These are phyloP conservation scores for Julus scandinavius DNA, from an alignment of 2,888 invertebrate genomes.

Conservation along the genomic window DNA sequence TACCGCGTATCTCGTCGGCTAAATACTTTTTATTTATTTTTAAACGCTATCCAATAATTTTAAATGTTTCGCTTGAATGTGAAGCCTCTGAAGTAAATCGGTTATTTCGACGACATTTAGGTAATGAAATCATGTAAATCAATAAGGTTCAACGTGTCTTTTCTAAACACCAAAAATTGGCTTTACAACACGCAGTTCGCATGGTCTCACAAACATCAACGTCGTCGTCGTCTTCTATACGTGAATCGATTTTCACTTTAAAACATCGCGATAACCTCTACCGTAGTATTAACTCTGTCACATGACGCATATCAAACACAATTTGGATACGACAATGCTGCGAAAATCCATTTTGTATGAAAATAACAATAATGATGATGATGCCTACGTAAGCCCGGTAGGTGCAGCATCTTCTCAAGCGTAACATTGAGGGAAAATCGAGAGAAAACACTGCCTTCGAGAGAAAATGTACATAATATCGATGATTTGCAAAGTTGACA, in stretches of 20 bases:
- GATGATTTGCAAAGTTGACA: conserved; percentile 40
- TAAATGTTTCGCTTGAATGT: too few species aligned
- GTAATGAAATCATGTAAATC: conserved; percentile 34
- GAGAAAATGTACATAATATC: not conserved
- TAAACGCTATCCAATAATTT: too few species aligned
- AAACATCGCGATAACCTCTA: conserved; percentile 13
- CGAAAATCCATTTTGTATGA: conserved; percentile 22
- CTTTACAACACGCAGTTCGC: not conserved
- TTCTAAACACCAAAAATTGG: conserved; percentile 29
- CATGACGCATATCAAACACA: conserved; percentile 22
- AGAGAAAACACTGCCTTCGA: not conserved
- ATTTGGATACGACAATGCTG: conserved; percentile 39
- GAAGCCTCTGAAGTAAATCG: not conserved
- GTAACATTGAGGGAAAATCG: not conserved
- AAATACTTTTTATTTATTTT: too few species aligned
- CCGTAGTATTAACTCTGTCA: conserved; percentile 34
- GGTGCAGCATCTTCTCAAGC: not conserved
- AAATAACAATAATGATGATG: conserved; percentile 17
- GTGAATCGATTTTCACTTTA: conserved; percentile 14
- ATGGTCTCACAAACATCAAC: not conserved
- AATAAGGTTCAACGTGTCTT: conserved; percentile 12
- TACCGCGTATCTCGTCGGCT: too few species aligned
- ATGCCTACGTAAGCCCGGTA: not conserved
- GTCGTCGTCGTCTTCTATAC: not conserved
- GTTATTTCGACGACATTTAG: not conserved